Evolutionary conservation across 2,888 invertebrate species (phyloP), one percentile per base, ranked within the genome.

Genomic region (Agrochola circellaris): DNA sequence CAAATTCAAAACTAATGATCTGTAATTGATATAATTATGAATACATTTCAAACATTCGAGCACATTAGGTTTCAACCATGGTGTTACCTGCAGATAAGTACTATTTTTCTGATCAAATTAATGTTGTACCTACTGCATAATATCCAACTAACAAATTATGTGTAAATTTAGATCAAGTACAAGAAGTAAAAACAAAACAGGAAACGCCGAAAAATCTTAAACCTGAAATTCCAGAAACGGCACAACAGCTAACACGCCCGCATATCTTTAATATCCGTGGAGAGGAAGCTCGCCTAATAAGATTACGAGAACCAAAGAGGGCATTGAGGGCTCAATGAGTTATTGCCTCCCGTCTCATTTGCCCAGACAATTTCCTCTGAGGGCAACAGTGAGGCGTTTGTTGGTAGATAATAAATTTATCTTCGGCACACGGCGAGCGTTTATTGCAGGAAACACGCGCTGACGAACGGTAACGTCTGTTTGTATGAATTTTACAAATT

Each of bases 301-400:
- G 92, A 94, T 94, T 93, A 93, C 90, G 78, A 86, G 89, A 89
- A 90, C 92, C 92, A 91, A 92, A 93, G 92, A 91, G 92, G 87
- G 91, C 93, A 93, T 93, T 93, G 93, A 93, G 91, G 90, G 90
- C 87, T 74, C 91, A 91, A 92, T 94, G 94, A 95, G 91, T 94
- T 96, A 96, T 94, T 91, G 91, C 93, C 91, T 91, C 91, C 92
- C 92, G 93, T 90, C 93, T 94, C 95, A 94, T 95, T 95, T 93
- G 92, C 91, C 91, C 92, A 93, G 92, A 95, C 95, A 94, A 96
- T 96, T 96, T 96, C 96, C 96, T 95, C 91, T 90, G 90, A 89
- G 91, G 90, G 89, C 91, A 91, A 95, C 95, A 95, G 92, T 90
- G 93, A 86, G 90, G 90, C 88, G 92, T 92, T 94, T 95, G 94